Conservation (phyloP, 1,140 invertebrate genomes). For the Pachyrhynchus sulphureomaculatus region DNA sequence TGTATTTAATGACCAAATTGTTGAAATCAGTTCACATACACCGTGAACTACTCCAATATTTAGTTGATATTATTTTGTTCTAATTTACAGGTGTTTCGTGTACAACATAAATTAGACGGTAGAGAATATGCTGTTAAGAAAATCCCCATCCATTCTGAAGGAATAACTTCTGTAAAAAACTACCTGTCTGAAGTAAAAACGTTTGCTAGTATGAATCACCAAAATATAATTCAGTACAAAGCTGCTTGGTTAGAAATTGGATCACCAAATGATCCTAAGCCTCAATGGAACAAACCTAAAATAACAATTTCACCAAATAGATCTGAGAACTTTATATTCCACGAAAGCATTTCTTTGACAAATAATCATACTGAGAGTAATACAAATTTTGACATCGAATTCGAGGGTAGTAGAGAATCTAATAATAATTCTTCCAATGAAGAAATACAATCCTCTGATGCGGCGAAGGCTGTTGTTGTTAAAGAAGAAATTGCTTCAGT, state of each 20-base stretch:
- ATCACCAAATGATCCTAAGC: slow-evolving; percentile 12
- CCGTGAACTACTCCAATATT: too few species aligned
- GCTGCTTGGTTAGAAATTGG: slow-evolving; percentile 75
- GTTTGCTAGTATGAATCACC: slow-evolving; percentile 74
- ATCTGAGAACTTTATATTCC: not conserved
- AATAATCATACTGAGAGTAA: slow-evolving; percentile 20
- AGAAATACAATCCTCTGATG: not conserved
- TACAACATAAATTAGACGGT: slow-evolving; percentile 70
- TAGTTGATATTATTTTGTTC: too few species aligned
- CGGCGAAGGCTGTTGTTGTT: not conserved
- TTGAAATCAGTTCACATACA: too few species aligned
- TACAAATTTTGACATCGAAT: slow-evolving; percentile 35
- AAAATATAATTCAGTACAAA: slow-evolving; percentile 82
- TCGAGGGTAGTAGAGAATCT: slow-evolving; percentile 28
- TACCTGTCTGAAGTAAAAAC: slow-evolving; percentile 77
- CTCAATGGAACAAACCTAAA: not conserved
- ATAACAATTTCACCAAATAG: not conserved
- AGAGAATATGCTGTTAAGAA: slow-evolving; percentile 82
- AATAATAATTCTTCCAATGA: not conserved
- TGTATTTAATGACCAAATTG: too few species aligned
- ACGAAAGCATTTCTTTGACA: slow-evolving; percentile 23
- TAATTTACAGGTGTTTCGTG: slow-evolving; percentile 54
- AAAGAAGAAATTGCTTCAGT: slow-evolving; percentile 21
- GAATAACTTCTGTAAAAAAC: slow-evolving; percentile 59
- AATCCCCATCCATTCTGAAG: slow-evolving; percentile 65